Evolutionary conservation across 2,797 vertebrate species (phyloP), one percentile per base, ranked within the genome.

Genomic region (Pelochelys cantorii): DNA sequence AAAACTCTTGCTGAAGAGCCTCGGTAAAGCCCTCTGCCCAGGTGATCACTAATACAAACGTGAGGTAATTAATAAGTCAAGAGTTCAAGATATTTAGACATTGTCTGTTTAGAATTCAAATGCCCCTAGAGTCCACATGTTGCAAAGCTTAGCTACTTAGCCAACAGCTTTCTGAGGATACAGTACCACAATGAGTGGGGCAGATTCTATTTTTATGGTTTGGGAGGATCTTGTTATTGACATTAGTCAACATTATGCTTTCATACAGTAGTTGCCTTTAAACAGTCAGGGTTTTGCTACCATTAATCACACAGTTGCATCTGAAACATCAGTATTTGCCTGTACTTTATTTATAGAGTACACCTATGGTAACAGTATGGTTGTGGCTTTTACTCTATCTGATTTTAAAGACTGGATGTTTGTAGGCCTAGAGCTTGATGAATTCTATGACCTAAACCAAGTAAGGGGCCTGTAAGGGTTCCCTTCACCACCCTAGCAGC

Each of bases 1-100:
- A 83, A 93, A 83, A 37, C 11, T 52, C 74, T 86, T 77, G 29
- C 90, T 91, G 79, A 88, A 93, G 48, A 86, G 18, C 53, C 34
- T 48, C 84, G 1, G 48, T 92, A 84, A 81, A 81, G 42, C 52
- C 92, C 94, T 93, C 88, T 92, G 1, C 54, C 42, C 42, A 82
- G 59, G 79, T 85, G 55, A 56, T 93, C 62, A 57, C 74, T 89
- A 71, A 7, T 20, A 20, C 12, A 71, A 79, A 78, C 52, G 62
- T 60, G 79, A 87, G 87, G 92, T 37, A 15, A 65, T 80, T 68
- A 68, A 68, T 34, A 68, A n/a, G 65, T 68, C 17, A 75, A 25
- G 71, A 75, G 71, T 48, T 25, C 37, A 75, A 75, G 71, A 48
- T 23, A 48, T 75, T 14, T 75, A 48, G 25, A 11, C 6, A 42